Percentiles rank a stretch among this genome's conserved stretches.
Conservation (phyloP, 1,140 invertebrate species). For the Drosophila pectinifera region DNA sequence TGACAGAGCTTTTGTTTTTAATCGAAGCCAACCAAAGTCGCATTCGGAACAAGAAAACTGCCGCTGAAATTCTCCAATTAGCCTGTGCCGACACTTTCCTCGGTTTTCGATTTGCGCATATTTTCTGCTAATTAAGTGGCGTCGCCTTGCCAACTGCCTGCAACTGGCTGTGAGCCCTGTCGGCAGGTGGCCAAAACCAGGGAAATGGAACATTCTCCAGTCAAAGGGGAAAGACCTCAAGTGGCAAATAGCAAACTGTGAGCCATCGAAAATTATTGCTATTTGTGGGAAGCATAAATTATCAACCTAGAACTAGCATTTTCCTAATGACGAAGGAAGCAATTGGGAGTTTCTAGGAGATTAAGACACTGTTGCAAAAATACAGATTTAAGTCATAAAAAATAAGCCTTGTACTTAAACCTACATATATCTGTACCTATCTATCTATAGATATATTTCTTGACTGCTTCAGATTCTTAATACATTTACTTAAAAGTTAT, state of each 20-base stretch:
- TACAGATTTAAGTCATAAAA: too few species aligned
- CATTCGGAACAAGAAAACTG: background rate
- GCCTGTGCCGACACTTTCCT: conserved; percentile 17
- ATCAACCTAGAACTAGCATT: too few species aligned
- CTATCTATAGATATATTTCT: too few species aligned
- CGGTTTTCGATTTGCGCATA: conserved; percentile 24
- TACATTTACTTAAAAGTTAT: too few species aligned
- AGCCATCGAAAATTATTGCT: too few species aligned
- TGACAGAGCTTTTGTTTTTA: conserved; percentile 2
- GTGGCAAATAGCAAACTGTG: background rate
- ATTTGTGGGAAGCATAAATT: too few species aligned
- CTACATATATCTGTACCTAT: too few species aligned
- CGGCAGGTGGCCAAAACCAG: conserved; percentile 43
- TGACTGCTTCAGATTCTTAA: too few species aligned
- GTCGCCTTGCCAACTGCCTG: conserved; percentile 51
- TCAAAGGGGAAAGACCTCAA: background rate
- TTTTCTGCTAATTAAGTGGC: conserved; percentile 65
- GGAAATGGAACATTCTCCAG: conserved; percentile 31
- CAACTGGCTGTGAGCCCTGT: background rate
- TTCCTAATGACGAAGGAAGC: too few species aligned
- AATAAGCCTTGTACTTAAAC: too few species aligned
- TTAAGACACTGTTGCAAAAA: too few species aligned
- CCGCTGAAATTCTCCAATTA: conserved; percentile 21
- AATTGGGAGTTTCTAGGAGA: too few species aligned
- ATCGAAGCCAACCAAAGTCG: conserved; percentile 8